Conservation (phyloP, 1,140 invertebrate species). For the Diprion similis region DNA sequence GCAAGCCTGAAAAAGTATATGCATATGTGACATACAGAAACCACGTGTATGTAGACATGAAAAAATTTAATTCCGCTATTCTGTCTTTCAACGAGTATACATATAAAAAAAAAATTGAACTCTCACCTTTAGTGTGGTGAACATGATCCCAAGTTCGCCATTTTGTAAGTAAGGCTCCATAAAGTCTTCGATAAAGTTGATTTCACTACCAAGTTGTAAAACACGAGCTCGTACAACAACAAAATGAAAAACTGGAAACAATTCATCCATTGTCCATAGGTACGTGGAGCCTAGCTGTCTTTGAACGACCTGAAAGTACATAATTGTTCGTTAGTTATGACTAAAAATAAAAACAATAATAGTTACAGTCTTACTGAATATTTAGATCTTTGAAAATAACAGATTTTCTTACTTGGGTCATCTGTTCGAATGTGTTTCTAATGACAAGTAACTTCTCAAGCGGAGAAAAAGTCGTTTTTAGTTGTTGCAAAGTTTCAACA, state of each 20-base stretch:
- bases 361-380: background rate
- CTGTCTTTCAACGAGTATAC: slow-evolving; percentile 12
- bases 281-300: slow-evolving; percentile 63
- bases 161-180: slow-evolving; percentile 77
- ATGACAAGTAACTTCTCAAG: slow-evolving; percentile 81
- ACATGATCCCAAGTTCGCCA: slow-evolving; percentile 85
- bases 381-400: slow-evolving; percentile 21
- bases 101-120: slow-evolving; percentile 28
- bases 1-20: slow-evolving; percentile 66
- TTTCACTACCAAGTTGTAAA: slow-evolving; percentile 83
- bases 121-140: slow-evolving; percentile 78
- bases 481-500: slow-evolving; percentile 76
- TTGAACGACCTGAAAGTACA: slow-evolving; percentile 61
- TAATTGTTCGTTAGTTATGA: slow-evolving; percentile 20
- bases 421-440: slow-evolving; percentile 78
- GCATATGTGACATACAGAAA: slow-evolving; percentile 25
- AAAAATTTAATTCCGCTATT: background rate
- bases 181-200: slow-evolving; percentile 85
- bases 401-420: slow-evolving; percentile 72
- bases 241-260: slow-evolving; percentile 86
- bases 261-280: slow-evolving; percentile 84
- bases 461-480: slow-evolving; percentile 81
- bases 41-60: background rate
- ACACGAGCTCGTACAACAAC: slow-evolving; percentile 82
- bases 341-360: slow-evolving; percentile 25